phyloP scores from a whole-genome alignment of 1,140 invertebrate species.

The Calycopis cecrops region DNA sequence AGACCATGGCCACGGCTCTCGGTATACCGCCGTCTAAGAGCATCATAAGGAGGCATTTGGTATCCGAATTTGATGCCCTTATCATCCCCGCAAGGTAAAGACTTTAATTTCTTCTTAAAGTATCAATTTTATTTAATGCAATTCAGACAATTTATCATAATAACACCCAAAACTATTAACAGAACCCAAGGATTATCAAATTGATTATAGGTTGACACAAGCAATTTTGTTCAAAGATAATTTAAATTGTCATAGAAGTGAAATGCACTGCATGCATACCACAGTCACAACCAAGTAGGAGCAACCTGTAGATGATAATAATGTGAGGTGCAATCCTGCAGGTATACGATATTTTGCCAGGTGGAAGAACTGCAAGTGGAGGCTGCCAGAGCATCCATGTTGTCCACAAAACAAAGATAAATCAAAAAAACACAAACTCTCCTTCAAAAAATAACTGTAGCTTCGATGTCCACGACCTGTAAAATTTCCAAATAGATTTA shows the following conservation, averaged over 20 bases:
- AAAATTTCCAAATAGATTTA: slow-evolving; percentile 64
- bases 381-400: slow-evolving; percentile 74
- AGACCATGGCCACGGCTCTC: slow-evolving; percentile 94
- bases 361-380: slow-evolving; percentile 85
- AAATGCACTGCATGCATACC: slow-evolving; percentile 51
- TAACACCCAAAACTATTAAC: background rate
- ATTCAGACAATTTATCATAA: background rate
- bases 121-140: background rate
- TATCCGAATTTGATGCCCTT: slow-evolving; percentile 91
- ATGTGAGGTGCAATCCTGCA: slow-evolving; percentile 75
- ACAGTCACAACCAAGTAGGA: slow-evolving; percentile 50
- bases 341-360: slow-evolving; percentile 87
- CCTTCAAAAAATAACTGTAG: slow-evolving; percentile 68
- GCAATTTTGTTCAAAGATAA: background rate
- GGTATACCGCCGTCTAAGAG: slow-evolving; percentile 95
- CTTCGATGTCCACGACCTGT: slow-evolving; percentile 59
- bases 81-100: slow-evolving; percentile 92
- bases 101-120: slow-evolving; percentile 3
- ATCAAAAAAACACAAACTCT: slow-evolving; percentile 63
- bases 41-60: slow-evolving; percentile 92
- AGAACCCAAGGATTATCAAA: too few relatives aligned
- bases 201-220: too few relatives aligned
- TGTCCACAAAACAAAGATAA: slow-evolving; percentile 76
- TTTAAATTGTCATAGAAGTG: slow-evolving; percentile 18
- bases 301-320: slow-evolving; percentile 70